A percentile compares a stretch with the other conserved stretches of the same genome.
These are phyloP conservation scores for Corapipo altera DNA, from an alignment of 2,113 vertebrate genomes.

Conservation along the genomic window DNA sequence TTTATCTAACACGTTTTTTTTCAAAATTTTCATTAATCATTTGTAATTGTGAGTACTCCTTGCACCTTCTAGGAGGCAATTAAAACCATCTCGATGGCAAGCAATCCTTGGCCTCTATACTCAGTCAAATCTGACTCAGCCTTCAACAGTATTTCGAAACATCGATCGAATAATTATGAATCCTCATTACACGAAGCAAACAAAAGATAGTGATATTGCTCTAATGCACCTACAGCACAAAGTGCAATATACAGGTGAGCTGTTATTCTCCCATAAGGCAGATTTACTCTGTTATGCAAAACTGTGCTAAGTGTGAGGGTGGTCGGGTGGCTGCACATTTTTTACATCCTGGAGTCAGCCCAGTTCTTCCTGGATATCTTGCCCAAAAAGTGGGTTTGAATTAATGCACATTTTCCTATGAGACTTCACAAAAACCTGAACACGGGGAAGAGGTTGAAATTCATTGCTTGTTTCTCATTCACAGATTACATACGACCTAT, in stretches of 20 bases:
- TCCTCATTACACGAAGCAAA: slow-evolving; percentile 78
- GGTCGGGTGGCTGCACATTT: background rate
- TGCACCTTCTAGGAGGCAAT: slow-evolving; percentile 78
- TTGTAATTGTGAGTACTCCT: background rate
- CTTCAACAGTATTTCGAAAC: slow-evolving; percentile 44
- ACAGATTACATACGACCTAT: slow-evolving; percentile 86
- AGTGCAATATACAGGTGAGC: slow-evolving; percentile 79
- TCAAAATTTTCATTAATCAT: background rate
- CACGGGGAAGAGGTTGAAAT: background rate
- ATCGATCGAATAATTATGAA: slow-evolving; percentile 85
- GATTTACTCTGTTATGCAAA: background rate
- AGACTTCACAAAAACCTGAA: background rate
- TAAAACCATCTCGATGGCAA: slow-evolving; percentile 77
- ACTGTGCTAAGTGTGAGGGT: background rate
- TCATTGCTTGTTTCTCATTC: background rate
- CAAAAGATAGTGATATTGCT: slow-evolving; percentile 85
- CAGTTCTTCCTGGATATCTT: background rate
- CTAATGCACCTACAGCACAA: slow-evolving; percentile 85
- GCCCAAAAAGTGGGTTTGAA: background rate
- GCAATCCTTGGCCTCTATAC: slow-evolving; percentile 80
- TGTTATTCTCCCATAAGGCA: background rate
- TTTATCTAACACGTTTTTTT: background rate
- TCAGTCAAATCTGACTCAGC: slow-evolving; percentile 57
- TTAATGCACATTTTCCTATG: background rate
- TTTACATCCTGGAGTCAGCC: background rate